These are phyloP conservation scores for Umimayanthus chanpuru DNA, from an alignment of 92 coral and sea anemone species.

Conservation along the genomic window DNA sequence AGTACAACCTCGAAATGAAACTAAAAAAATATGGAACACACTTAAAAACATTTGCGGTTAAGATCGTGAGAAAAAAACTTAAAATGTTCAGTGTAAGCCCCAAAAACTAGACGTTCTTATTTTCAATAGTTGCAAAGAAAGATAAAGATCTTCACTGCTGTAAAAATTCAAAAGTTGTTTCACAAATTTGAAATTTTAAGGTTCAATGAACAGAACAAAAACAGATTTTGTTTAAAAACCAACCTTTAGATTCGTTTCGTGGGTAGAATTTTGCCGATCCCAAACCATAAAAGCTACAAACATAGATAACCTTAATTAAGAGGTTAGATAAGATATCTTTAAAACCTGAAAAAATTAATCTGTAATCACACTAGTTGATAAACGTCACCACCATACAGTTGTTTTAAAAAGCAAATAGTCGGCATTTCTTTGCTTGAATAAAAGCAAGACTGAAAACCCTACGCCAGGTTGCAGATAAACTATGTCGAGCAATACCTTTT, in stretches of 20 bases:
- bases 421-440: neutral
- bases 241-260: neutral
- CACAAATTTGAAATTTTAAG: neutral
- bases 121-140: too few relatives aligned
- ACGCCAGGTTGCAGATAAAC: neutral
- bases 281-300: constrained; percentile 20
- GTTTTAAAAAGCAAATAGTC: neutral
- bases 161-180: neutral
- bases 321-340: constrained; percentile 13
- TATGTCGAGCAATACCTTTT: neutral
- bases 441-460: neutral
- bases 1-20: too few relatives aligned
- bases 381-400: constrained; percentile 16
- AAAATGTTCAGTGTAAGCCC: too few relatives aligned
- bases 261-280: constrained; percentile 13
- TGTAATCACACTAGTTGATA: neutral
- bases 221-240: neutral
- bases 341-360: neutral
- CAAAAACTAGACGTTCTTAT: too few relatives aligned
- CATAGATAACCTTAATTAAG: constrained; percentile 14
- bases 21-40: too few relatives aligned
- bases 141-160: neutral
- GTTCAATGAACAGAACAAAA: neutral
- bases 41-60: too few relatives aligned
- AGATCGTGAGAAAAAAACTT: too few relatives aligned